Percentiles rank a stretch among this genome's conserved stretches.
Evolutionary conservation across 2,797 vertebrate genomes (phyloP).

Genomic region (Sus cebifrons): DNA sequence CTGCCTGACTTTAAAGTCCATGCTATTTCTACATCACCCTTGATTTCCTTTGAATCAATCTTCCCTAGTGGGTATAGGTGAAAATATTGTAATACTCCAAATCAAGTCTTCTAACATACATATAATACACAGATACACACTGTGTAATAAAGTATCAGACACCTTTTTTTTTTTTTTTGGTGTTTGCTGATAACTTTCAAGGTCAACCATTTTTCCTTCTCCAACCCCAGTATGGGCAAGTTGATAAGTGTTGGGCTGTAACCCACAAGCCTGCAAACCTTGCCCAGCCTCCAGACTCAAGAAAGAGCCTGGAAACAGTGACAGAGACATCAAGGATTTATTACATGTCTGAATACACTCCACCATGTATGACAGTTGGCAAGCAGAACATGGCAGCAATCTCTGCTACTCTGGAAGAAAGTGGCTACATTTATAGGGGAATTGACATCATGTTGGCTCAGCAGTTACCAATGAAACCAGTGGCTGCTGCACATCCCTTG

Average conservation of each 20-base stretch:
- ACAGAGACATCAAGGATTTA: neutral
- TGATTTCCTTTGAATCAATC: neutral
- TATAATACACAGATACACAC: neutral
- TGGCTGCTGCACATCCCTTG: neutral
- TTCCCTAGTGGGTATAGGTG: neutral
- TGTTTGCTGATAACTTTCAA: neutral
- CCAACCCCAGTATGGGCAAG: neutral
- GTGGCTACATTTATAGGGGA: neutral
- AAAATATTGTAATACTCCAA: neutral
- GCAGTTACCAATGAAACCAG: neutral
- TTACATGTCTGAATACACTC: neutral
- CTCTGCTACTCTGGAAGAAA: neutral
- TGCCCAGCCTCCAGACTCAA: neutral
- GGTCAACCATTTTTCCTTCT: neutral
- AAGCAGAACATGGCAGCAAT: neutral
- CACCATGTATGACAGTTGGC: rapidly evolving
- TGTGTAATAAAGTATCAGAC: neutral
- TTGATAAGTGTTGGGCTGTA: neutral
- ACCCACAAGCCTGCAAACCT: neutral
- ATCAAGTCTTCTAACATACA: neutral
- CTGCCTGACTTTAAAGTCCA: neutral
- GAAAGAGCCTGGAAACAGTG: neutral
- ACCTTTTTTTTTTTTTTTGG: conserved; percentile 7
- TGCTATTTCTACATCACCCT: neutral
- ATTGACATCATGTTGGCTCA: rapidly evolving